Evolutionary conservation across 2,797 vertebrate genomes (phyloP), one percentile per base, ranked within the genome.

Genomic region (Pseudomugil gertrudae): DNA sequence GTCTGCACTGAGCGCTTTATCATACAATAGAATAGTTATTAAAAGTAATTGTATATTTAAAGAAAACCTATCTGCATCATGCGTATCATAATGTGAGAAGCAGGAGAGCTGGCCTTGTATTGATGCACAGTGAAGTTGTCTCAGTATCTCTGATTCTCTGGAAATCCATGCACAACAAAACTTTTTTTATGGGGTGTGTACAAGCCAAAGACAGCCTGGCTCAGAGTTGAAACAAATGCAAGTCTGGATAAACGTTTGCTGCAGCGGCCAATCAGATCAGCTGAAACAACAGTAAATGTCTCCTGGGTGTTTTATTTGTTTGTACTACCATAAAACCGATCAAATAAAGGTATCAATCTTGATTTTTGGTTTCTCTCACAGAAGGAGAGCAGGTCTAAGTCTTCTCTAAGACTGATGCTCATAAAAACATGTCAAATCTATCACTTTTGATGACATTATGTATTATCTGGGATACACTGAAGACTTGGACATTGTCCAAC

Each of bases 271-370:
- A 73, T 66, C 73, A 62, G 56, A 74, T 78, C 72, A 68, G 47
- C 43, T 79, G 54, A 59, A 69, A 64, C 71, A 55, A 80, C 62
- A 82, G 45, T 26, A 50, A 56, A 48, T 23, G 59, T 79, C 57
- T 73, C 76, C 23, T 40, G 65, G 76, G 61, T 58, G 1, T 60
- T 74, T 63, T 71, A 65, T 81, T 69, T 77, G 66, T 63, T 58
- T 27, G 11, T 59, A 58, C 80, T 43, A 29, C 57, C 66, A 67
- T 57, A 52, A 78, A 70, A 76, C 60, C 23, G 55, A 70, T 68
- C 40, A 72, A 69, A 24, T 14, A 52, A 76, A 72, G 40, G 67
- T 50, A 66, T 78, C 68, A 71, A 76, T 85, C 74, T 71, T 61
- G 43, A 43, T 21, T 68, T 74, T 67, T 76, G 66, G 45, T 43